Percentiles rank a stretch among this genome's conserved stretches.
Conservation (phyloP, 2,113 vertebrate species). For the Tragelaphus strepsiceros region DNA sequence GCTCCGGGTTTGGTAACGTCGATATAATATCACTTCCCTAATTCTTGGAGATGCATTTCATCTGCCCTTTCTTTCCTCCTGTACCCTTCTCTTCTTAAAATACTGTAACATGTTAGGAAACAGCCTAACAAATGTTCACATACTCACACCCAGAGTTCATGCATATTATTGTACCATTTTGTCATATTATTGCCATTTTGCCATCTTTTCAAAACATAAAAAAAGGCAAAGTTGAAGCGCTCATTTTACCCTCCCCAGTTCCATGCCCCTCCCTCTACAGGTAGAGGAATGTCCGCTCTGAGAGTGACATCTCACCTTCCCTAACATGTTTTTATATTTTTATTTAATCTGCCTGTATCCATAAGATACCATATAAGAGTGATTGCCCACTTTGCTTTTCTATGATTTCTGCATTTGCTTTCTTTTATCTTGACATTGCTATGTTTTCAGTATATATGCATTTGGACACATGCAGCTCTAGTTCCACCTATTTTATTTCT, state of each 20-base stretch:
- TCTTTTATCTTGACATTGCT: background rate
- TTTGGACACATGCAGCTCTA: background rate
- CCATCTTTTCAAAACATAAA: background rate
- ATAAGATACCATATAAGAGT: background rate
- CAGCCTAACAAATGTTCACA: background rate
- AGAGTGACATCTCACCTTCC: background rate
- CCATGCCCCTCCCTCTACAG: background rate
- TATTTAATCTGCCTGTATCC: background rate
- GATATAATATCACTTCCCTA: background rate
- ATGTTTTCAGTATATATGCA: background rate
- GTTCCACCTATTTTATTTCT: background rate
- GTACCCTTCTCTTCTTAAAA: background rate
- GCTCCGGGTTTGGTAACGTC: background rate
- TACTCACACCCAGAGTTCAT: background rate
- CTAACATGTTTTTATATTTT: background rate
- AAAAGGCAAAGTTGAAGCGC: background rate
- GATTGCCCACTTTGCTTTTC: background rate
- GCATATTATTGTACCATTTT: background rate
- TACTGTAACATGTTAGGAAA: background rate
- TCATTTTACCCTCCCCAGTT: background rate
- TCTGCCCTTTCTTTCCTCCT: background rate
- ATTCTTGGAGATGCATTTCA: background rate
- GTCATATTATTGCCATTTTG: background rate
- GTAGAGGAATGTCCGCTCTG: background rate
- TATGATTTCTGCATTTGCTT: background rate